Evolutionary conservation across 1,140 invertebrate species (phyloP).

Genomic region (Oreohelix idahoensis): DNA sequence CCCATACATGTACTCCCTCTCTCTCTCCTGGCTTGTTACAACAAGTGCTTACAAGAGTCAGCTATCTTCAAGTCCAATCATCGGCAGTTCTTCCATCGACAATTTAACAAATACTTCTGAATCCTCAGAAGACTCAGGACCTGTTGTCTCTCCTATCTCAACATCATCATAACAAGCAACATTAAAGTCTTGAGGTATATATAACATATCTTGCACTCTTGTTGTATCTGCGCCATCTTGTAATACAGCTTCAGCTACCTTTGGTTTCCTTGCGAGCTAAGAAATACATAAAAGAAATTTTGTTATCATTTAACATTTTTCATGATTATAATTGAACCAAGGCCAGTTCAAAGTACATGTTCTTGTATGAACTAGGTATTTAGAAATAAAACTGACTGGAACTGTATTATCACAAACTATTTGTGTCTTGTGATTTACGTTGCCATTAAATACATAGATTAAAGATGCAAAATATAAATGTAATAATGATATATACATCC

Average conservation of each 20-base stretch:
- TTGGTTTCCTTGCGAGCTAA: not conserved
- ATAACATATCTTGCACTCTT: conserved; percentile 55
- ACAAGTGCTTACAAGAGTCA: not conserved
- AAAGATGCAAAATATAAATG: no score
- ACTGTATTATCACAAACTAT: no score
- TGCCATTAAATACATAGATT: no score
- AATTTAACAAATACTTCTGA: not conserved
- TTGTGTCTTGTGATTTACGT: no score
- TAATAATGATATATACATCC: no score
- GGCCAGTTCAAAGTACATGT: no score
- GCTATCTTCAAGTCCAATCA: not conserved
- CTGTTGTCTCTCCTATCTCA: not conserved
- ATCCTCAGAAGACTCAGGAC: not conserved
- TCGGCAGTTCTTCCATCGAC: not conserved
- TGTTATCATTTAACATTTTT: not conserved
- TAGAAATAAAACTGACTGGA: no score
- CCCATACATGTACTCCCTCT: no score
- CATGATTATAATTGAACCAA: not conserved
- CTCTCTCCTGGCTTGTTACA: no score
- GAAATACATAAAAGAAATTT: not conserved
- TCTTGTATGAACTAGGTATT: no score
- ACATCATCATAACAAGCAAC: conserved; percentile 43
- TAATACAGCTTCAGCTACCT: not conserved
- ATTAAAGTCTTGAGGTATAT: conserved; percentile 74
- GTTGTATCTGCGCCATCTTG: not conserved